Conservation (phyloP, 1,140 invertebrate genomes). For the Aphelenchoides fujianensis region DNA sequence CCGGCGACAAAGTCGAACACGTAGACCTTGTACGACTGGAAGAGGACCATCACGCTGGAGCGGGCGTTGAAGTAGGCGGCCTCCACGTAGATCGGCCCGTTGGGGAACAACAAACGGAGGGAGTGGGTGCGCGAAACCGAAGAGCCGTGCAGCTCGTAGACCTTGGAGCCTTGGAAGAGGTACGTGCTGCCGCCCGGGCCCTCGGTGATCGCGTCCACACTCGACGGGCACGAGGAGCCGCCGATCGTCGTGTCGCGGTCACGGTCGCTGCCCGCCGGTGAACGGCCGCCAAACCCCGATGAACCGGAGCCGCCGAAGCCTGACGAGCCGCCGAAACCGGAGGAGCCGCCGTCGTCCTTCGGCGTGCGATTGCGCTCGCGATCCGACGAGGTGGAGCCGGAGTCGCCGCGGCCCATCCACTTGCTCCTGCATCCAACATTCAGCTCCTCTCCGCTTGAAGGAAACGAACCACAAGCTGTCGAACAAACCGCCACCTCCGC, state of each 20-base stretch:
- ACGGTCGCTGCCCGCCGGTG: neutral
- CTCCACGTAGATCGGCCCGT: constrained; percentile 43
- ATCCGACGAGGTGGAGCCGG: constrained; percentile 9
- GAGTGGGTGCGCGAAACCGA: constrained; percentile 27
- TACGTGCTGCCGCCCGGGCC: constrained; percentile 18
- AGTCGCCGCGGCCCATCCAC: constrained; percentile 11
- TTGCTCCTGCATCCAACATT: neutral
- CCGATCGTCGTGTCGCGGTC: constrained; percentile 10
- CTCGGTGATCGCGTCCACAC: constrained; percentile 21
- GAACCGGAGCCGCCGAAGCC: constrained; percentile 23
- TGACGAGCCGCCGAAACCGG: constrained; percentile 23
- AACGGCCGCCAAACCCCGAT: no score
- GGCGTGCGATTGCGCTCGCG: constrained; percentile 15
- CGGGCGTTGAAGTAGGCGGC: constrained; percentile 29
- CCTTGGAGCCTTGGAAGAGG: constrained; percentile 31
- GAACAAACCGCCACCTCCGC: constrained; percentile 11
- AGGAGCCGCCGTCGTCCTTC: neutral
- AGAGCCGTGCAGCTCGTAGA: constrained; percentile 30
- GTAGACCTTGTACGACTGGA: constrained; percentile 41
- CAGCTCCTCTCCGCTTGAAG: neutral
- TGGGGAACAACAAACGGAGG: constrained; percentile 30
- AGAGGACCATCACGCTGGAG: constrained; percentile 25
- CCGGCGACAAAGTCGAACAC: constrained; percentile 30
- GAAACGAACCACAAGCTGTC: constrained; percentile 11
- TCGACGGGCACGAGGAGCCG: constrained; percentile 15